Evolutionary conservation across 2,797 vertebrate genomes (phyloP).

Genomic region (Acanthurus tractus): DNA sequence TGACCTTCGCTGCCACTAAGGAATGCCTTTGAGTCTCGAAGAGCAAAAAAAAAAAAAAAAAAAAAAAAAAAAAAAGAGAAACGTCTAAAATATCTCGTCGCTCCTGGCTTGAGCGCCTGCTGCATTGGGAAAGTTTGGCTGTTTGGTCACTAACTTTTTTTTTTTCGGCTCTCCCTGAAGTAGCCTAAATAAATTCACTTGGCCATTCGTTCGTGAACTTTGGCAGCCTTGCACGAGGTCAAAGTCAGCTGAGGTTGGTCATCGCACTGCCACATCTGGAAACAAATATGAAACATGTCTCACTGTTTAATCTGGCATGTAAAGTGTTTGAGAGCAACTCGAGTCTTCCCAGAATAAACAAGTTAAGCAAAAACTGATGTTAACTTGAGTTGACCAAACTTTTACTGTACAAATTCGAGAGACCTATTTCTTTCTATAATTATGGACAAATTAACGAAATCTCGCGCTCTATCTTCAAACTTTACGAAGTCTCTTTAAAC

Average conservation of each 20-base stretch:
- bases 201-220: background rate
- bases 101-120: background rate
- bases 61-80: too few species aligned
- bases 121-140: conserved; percentile 19
- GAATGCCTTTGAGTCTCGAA: conserved; percentile 56
- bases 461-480: background rate
- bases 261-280: conserved; percentile 43
- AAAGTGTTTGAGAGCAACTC: background rate
- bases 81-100: conserved; percentile 12
- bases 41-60: conserved; percentile 5
- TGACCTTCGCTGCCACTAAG: conserved; percentile 79
- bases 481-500: background rate
- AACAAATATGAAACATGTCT: conserved; percentile 15
- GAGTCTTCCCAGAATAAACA: background rate
- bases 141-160: conserved; percentile 1
- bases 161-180: background rate
- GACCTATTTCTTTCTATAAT: too few species aligned
- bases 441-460: too few species aligned
- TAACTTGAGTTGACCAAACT: background rate
- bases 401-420: background rate
- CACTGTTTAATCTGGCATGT: background rate
- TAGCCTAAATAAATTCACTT: conserved; percentile 9
- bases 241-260: conserved; percentile 8
- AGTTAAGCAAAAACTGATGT: background rate
- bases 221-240: conserved; percentile 3